A percentile compares a stretch with the other conserved stretches of the same genome.
Evolutionary conservation across 2,888 invertebrate genomes (phyloP).

Genomic region (Sarcophaga rosellei): DNA sequence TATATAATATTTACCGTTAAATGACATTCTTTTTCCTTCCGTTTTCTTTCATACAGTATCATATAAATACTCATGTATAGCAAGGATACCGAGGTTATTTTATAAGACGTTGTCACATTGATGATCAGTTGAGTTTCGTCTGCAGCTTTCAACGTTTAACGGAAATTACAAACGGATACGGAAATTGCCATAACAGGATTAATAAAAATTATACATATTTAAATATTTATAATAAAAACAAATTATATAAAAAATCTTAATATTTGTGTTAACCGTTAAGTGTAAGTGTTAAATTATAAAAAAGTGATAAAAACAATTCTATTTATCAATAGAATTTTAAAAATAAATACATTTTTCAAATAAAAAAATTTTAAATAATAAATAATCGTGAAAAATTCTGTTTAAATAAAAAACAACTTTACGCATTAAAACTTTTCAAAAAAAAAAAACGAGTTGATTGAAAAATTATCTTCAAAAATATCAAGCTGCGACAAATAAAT

Average conservation of each 20-base stretch:
- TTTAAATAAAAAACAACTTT: neutral
- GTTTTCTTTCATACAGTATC: neutral
- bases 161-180: constrained; percentile 67
- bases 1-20: constrained; percentile 24
- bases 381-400: neutral
- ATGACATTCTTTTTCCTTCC: constrained; percentile 41
- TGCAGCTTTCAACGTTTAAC: constrained; percentile 75
- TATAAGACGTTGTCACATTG: constrained; percentile 71
- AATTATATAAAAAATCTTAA: constrained; percentile 21
- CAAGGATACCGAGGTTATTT: constrained; percentile 77
- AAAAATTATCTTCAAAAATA: too few relatives aligned
- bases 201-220: neutral
- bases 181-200: constrained; percentile 37
- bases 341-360: constrained; percentile 2
- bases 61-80: constrained; percentile 25
- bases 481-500: too few relatives aligned
- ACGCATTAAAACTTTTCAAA: neutral
- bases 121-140: constrained; percentile 79
- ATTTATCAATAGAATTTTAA: constrained; percentile 25
- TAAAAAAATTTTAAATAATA: constrained; percentile 5
- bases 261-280: constrained; percentile 10
- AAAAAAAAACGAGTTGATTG: neutral
- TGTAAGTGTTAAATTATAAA: constrained; percentile 43
- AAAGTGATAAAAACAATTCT: constrained; percentile 21
- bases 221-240: constrained; percentile 6